Base-by-base conservation (phyloP, 30 jellyfish, hydroid and myxozoan species). In the Cassiopea andromeda region DNA sequence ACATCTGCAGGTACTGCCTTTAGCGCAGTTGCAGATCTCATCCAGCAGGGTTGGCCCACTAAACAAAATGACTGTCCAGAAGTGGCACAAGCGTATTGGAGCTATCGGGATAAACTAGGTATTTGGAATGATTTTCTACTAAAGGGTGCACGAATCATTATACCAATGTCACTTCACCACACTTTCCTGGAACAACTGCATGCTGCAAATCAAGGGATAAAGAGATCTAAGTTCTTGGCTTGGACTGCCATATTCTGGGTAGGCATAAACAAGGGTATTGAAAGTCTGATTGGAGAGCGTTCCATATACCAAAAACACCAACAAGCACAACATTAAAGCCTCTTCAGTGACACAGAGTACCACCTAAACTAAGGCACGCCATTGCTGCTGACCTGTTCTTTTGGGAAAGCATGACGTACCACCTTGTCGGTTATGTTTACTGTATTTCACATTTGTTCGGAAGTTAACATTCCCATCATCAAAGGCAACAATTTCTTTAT, bases 181-280 rank as follows among this genome's bases (percentile, higher is more conserved):
- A 48, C 48, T 6, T 57, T 81, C 85, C 88, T 83, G 8, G 74
- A 69, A 19, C 88, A 69, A 66, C 87, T 67, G 43, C 91, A 83
- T 83, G 91, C 88, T 10, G 91, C 91, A 44, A 89, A 64, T 68
- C 90, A 81, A 44, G 85, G 90, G 60, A 54, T 81, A 4, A 57
- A 81, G 90, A 61, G 59, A 47, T 7, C 91, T n/a, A 83, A 83
- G 69, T 75, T 66, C 49, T 49, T 83, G 45, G 91, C 91, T 5
- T 2, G 87, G 19, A 83, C 91, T n/a, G 91, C 91, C 16, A 48
- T 83, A 50, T 83, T 83, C n/a, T 83, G 91, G 91, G 86, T 83
- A 5, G 88, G 88, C 72, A 69, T 83, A 2, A 67, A 67, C 85
- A 83, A 67, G 45, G 87, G 68, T 45, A 66, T 83, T 48, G 86